Conservation (phyloP, 92 coral and sea anemone genomes). For the Phenganax stokvisi region DNA sequence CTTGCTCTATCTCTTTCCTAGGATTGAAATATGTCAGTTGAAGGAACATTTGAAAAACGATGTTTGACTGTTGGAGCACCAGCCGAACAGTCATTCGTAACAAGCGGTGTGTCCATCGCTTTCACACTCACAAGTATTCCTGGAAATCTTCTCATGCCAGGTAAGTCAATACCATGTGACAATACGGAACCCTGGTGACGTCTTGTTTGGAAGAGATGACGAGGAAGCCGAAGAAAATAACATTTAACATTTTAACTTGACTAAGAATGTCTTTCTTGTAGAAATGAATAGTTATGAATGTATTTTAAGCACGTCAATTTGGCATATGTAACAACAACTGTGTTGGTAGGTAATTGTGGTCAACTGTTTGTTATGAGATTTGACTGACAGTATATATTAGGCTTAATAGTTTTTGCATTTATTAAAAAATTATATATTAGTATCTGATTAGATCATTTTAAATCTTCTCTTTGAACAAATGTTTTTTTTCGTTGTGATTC, state of each 20-base stretch:
- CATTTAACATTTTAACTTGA: slow-evolving; percentile 1
- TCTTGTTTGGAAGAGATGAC: slow-evolving; percentile 24
- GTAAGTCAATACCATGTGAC: slow-evolving; percentile 48
- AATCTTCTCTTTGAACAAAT: no score
- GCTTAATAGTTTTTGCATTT: no score
- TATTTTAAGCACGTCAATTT: not conserved
- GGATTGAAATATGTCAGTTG: not conserved
- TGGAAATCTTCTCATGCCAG: slow-evolving; percentile 37
- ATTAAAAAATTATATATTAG: no score
- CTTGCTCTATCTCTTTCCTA: no score
- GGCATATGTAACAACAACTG: not conserved
- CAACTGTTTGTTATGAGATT: no score
- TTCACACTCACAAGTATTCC: slow-evolving; percentile 40
- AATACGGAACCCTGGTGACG: slow-evolving; percentile 48
- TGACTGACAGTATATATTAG: no score
- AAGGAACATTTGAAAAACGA: slow-evolving; percentile 27
- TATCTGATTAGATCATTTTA: no score
- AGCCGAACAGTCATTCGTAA: slow-evolving; percentile 41
- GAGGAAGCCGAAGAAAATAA: slow-evolving; percentile 4
- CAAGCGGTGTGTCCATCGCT: slow-evolving; percentile 31
- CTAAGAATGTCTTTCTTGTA: not conserved
- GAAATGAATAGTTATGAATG: not conserved
- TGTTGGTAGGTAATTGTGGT: no score
- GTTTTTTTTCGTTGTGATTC: no score
- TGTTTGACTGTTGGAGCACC: slow-evolving; percentile 48